These are phyloP conservation scores for Buphagus erythrorhynchus DNA, from an alignment of 2,797 vertebrate genomes.

Conservation along the genomic window DNA sequence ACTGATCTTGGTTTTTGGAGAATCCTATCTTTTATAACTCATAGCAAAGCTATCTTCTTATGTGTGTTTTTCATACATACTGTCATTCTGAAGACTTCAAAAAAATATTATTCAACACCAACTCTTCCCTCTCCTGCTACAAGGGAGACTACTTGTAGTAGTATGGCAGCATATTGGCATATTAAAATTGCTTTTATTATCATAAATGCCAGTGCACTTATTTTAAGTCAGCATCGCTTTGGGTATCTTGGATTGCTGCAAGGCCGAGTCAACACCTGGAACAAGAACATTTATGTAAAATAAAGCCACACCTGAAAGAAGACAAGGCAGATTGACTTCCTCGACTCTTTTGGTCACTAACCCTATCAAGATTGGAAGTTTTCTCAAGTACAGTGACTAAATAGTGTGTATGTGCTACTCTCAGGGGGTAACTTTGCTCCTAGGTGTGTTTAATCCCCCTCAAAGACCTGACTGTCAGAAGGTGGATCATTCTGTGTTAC, in stretches of 20 bases:
- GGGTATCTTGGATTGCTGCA: background rate
- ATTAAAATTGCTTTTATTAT: background rate
- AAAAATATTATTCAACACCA: background rate
- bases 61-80: background rate
- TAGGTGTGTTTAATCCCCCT: background rate
- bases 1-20: background rate
- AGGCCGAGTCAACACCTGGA: background rate
- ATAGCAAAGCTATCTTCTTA: background rate
- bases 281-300: background rate
- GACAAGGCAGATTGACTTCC: background rate
- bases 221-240: background rate
- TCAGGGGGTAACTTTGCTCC: background rate
- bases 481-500: background rate
- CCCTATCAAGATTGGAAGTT: background rate
- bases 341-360: background rate
- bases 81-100: background rate
- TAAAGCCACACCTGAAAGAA: background rate
- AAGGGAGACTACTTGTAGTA: background rate
- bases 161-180: background rate
- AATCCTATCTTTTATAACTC: background rate
- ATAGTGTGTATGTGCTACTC: background rate
- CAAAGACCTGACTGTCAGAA: background rate
- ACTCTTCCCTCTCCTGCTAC: background rate
- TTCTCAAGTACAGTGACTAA: background rate
- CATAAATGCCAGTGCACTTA: background rate